Conservation (phyloP, 2,113 vertebrate species). For the Muscicapa adusta region DNA sequence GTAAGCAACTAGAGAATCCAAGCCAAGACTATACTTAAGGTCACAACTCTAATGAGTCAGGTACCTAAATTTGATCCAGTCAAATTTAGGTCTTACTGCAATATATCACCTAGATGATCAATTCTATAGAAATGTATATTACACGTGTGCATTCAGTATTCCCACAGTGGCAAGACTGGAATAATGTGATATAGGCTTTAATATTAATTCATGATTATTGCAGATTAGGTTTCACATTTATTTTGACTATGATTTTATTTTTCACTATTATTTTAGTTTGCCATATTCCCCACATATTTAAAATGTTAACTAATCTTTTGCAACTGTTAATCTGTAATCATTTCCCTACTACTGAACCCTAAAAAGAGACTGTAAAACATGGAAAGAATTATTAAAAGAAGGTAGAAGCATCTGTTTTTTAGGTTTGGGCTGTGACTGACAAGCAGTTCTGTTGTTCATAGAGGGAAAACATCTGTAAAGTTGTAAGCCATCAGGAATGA, state of each 20-base stretch:
- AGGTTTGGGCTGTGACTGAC: slow-evolving; percentile 8
- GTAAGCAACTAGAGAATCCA: not conserved
- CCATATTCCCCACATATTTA: not conserved
- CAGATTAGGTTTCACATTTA: slow-evolving; percentile 22
- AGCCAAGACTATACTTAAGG: not conserved
- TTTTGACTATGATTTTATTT: slow-evolving; percentile 22
- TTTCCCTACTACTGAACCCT: not conserved
- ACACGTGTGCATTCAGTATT: not conserved
- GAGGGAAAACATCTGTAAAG: slow-evolving; percentile 41
- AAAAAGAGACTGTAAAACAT: not conserved
- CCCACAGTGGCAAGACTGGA: not conserved
- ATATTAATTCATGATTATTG: slow-evolving; percentile 21
- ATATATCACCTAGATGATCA: not conserved
- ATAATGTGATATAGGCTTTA: not conserved
- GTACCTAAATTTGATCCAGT: not conserved
- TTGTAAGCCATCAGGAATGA: slow-evolving; percentile 50
- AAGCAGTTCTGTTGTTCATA: not conserved
- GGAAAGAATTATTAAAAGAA: not conserved
- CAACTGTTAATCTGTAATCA: not conserved
- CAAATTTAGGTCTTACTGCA: not conserved
- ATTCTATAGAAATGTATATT: not conserved
- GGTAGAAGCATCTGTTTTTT: not conserved
- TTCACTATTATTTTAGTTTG: not conserved
- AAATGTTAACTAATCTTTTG: slow-evolving; percentile 12
- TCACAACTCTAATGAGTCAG: not conserved